Conservation (phyloP, 2,797 vertebrate genomes). For the Toxotes lorentzi region DNA sequence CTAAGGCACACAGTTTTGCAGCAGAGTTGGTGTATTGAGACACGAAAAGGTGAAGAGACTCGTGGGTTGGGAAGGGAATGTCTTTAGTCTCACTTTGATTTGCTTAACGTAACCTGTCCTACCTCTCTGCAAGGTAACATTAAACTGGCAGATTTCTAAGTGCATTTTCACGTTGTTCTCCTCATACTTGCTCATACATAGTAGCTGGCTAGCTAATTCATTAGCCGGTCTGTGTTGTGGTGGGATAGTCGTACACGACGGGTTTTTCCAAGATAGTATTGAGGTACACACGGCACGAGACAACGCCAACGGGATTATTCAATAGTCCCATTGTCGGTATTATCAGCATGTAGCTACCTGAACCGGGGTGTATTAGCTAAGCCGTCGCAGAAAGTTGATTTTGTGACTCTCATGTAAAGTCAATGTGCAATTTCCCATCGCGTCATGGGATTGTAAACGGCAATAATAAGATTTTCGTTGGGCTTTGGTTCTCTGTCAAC, state of each 20-base stretch:
- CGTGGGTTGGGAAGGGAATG: background rate
- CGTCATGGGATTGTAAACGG: background rate
- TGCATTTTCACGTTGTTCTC: background rate
- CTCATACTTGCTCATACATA: background rate
- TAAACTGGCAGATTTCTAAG: background rate
- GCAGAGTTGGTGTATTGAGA: background rate
- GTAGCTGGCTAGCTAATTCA: background rate
- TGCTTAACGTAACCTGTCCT: background rate
- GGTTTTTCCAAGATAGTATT: background rate
- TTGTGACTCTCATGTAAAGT: background rate
- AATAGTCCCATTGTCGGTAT: background rate
- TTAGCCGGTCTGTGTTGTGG: background rate
- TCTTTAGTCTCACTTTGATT: background rate
- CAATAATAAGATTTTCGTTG: background rate
- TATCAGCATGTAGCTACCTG: constrained; percentile 21
- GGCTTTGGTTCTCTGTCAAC: background rate
- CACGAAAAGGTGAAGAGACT: background rate
- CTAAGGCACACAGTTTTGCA: background rate
- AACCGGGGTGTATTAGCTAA: background rate
- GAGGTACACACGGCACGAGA: background rate
- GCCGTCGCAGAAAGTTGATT: constrained; percentile 3
- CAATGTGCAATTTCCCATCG: background rate
- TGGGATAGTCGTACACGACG: background rate
- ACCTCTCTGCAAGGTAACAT: background rate
- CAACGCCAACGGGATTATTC: background rate